Conservation (phyloP, 35 echinoderm and acorn worm genomes). For the Hemicentrotus pulcherrimus region DNA sequence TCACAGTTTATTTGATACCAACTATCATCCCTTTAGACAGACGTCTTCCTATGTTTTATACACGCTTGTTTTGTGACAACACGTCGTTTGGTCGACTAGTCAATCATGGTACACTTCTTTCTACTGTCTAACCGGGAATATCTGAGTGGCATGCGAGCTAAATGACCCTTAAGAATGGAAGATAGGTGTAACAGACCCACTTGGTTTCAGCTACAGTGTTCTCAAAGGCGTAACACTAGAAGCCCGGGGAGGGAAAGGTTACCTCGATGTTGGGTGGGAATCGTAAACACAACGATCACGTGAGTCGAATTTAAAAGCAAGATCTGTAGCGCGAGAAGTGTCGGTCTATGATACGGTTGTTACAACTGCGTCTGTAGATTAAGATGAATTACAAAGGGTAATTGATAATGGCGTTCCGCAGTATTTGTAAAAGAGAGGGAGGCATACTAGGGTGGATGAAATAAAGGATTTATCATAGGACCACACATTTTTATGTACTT, state of each 20-base stretch:
- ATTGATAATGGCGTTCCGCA: too few species aligned
- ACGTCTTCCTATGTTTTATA: too few species aligned
- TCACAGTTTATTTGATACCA: too few species aligned
- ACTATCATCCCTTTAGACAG: too few species aligned
- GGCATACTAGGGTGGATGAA: too few species aligned
- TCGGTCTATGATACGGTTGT: background rate
- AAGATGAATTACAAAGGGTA: background rate
- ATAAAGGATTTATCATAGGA: too few species aligned
- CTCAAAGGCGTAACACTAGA: background rate
- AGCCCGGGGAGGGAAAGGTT: background rate
- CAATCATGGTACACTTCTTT: background rate
- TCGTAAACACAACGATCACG: background rate
- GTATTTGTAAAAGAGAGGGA: too few species aligned
- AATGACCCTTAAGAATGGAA: background rate
- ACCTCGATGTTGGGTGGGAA: background rate
- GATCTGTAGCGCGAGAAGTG: background rate
- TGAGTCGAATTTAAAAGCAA: background rate
- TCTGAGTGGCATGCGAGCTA: background rate
- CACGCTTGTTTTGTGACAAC: background rate
- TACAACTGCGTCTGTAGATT: background rate
- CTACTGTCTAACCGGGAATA: background rate
- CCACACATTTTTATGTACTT: too few species aligned
- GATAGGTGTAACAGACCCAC: background rate
- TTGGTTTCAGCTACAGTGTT: background rate
- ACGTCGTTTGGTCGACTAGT: background rate